Conservation (phyloP, 2,113 vertebrate species). For the Xerus inauris region DNA sequence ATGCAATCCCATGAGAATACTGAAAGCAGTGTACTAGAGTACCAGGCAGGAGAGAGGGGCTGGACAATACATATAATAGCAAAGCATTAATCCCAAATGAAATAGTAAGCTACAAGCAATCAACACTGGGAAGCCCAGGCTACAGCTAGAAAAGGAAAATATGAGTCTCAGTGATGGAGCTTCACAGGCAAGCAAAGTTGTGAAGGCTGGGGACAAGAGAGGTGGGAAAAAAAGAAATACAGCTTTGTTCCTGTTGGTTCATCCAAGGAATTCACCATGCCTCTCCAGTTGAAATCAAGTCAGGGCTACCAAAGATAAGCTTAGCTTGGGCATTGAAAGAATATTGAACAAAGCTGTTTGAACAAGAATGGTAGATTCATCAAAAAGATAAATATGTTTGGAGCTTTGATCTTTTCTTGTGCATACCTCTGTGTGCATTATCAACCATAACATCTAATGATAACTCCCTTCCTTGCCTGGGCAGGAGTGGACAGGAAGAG, state of each 20-base stretch:
- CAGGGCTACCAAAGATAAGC: background rate
- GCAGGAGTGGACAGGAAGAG: conserved; percentile 18
- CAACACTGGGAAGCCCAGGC: conserved; percentile 58
- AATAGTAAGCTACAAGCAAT: conserved; percentile 63
- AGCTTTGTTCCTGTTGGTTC: background rate
- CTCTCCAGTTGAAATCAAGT: conserved; percentile 42
- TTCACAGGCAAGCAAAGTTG: conserved; percentile 58
- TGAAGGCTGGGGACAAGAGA: conserved; percentile 26
- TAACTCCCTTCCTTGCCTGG: background rate
- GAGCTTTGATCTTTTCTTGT: conserved; percentile 26
- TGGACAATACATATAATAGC: conserved; percentile 85
- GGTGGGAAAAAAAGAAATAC: background rate
- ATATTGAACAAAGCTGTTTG: conserved; percentile 31
- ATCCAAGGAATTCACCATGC: background rate
- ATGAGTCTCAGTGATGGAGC: background rate
- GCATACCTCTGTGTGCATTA: background rate
- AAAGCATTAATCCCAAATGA: conserved; percentile 80
- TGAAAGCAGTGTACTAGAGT: conserved; percentile 86
- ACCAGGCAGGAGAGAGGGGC: conserved; percentile 86
- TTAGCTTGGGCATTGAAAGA: conserved; percentile 55
- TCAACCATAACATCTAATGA: background rate
- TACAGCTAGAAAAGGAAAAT: conserved; percentile 60
- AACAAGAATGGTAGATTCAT: conserved; percentile 3
- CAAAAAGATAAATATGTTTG: conserved; percentile 44
- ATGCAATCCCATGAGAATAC: conserved; percentile 84